Evolutionary conservation across 2,888 invertebrate genomes (phyloP).

Genomic region (Pristionchus japonicus): DNA sequence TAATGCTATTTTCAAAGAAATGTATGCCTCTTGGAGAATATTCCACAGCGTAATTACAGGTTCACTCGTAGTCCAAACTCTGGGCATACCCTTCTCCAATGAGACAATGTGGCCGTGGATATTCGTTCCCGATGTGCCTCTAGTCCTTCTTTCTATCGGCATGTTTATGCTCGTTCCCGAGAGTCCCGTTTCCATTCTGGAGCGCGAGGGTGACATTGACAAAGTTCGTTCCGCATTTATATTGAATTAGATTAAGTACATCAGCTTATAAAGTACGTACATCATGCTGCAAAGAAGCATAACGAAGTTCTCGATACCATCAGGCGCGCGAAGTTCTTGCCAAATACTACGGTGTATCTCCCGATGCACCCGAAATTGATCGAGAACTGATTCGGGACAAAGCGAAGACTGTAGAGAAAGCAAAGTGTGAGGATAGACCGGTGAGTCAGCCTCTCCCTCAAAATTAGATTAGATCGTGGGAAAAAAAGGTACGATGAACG

Average conservation of each 20-base stretch:
- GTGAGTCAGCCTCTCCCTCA: too few species aligned
- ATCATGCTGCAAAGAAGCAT: background rate
- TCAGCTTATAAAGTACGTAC: background rate
- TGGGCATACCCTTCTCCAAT: slow-evolving; percentile 59
- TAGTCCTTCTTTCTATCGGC: background rate
- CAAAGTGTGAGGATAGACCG: slow-evolving; percentile 5
- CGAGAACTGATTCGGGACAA: slow-evolving; percentile 49
- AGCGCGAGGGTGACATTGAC: background rate
- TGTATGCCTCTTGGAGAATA: too few species aligned
- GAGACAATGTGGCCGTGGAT: slow-evolving; percentile 59
- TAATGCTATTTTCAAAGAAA: too few species aligned
- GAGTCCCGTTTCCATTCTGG: too few species aligned
- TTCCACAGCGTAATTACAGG: too few species aligned
- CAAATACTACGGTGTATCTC: slow-evolving; percentile 57
- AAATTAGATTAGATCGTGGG: too few species aligned
- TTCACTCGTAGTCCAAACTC: slow-evolving; percentile 54
- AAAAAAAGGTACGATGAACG: too few species aligned
- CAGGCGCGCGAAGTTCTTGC: slow-evolving; percentile 57
- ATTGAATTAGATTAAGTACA: background rate
- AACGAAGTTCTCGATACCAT: background rate
- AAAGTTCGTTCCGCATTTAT: background rate
- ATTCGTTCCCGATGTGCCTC: slow-evolving; percentile 52
- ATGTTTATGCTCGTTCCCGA: background rate
- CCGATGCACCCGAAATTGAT: slow-evolving; percentile 57
- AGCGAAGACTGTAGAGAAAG: background rate